Evolutionary conservation across 2,113 vertebrate species (phyloP), one percentile per base, ranked within the genome.

Genomic region (Oxyura jamaicensis): DNA sequence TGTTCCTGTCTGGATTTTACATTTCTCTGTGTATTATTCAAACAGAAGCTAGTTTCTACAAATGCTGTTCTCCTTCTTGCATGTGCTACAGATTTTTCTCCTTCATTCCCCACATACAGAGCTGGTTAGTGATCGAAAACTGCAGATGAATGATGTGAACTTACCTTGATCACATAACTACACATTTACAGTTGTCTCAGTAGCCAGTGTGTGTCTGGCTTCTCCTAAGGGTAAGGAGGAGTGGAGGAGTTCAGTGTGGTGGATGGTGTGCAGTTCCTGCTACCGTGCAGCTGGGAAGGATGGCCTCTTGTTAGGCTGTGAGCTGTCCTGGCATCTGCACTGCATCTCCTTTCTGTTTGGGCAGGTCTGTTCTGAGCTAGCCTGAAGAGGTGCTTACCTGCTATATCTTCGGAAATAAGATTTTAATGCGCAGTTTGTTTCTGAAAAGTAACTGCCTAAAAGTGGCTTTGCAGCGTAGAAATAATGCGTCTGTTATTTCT

Each of bases 111-210:
- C 41, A 6, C 10, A 3, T 39, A 8, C 6, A 31, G 21, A 39
- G 35, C n/a, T 78, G 19, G 17, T 52, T 29, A 68, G 81, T 35
- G 56, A 66, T 53, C 29, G 26, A 46, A 79, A 59, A 68, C 17
- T 39, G n/a, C n/a, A 59, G 52, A 15, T 53, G 9, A 1, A 0
- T 35, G 11, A 35, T 26, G 4, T 18, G 73, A 25, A 13, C 8
- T 33, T 89, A 52, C 2, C 7, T 66, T 50, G 33, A 7, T 10
- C 0, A 0, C 1, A 0, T n/a, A 66, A 8, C 46, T 71, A 0
- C 4, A 3, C 8, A 35, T 44, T 80, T 77, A 44, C 12, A 31
- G 31, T 50, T 83, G 23, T 72, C 53, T 73, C 31, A 20, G 48
- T 41, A 84, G 68, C 18, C 35, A 50, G 0, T 29, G 23, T 63